Evolutionary conservation across 2,888 invertebrate genomes (phyloP), one percentile per base, ranked within the genome.

Genomic region (Drosophila pseudotalamancana): DNA sequence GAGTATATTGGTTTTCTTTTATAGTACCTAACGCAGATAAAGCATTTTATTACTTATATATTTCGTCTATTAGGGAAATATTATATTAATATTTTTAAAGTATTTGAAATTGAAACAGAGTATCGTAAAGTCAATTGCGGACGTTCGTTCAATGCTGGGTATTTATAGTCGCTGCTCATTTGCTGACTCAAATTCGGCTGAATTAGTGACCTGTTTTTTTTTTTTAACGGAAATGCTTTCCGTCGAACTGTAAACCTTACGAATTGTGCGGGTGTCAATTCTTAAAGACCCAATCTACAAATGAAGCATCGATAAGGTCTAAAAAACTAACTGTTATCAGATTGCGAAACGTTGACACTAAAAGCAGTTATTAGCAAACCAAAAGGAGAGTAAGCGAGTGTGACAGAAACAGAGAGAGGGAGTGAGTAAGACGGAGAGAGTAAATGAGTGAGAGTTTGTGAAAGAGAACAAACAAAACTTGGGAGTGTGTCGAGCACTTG

Each of bases 281-380:
- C 11, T 16, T 9, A 54, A 45, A 49, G 34, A 48, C 48, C 12
- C 37, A 55, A 46, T 37, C 43, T 65, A 18, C 5, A 45, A 73
- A 55, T 74, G 75, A 71, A 70, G 62, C 62, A 71, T 74, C 71
- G 76, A 75, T 29, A 43, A 54, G 37, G 19, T 39, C 31, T 56
- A 53, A 19, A 53, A 56, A 35, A 48, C 11, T 40, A 18, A 16
- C 32, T 1, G n/a, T 16, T 49, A 73, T 57, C 32, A 60, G 74
- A 73, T 73, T 73, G 73, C 74, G 68, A 73, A 73, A 77, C 53
- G 32, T 59, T 67, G 68, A 77, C 55, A 72, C 50, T 53, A 51
- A 16, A 16, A 21, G 0, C 12, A 25, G 25, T 9, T 18, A 12
- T 8, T 4, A 8, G 18, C 16, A 2, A 14, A 12, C 16, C 14